Conservation (phyloP, 2,888 invertebrate genomes). For the Gymnosoma rotundatum region DNA sequence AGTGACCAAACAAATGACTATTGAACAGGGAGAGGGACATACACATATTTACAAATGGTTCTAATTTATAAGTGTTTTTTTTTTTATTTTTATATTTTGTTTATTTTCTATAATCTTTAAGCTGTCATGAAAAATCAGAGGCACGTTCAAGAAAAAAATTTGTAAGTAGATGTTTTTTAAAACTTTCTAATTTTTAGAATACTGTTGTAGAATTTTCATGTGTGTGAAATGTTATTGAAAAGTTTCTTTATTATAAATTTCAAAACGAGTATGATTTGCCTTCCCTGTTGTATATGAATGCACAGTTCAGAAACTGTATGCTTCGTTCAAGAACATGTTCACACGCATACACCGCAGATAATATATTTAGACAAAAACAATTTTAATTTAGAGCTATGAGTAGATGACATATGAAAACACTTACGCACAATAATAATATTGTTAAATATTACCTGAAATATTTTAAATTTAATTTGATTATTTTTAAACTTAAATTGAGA, state of each 20-base stretch:
- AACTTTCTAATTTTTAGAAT: neutral
- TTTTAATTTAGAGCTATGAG: too few species aligned
- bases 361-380: too few species aligned
- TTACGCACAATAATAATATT: too few species aligned
- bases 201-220: neutral
- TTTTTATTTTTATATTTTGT: too few species aligned
- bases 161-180: conserved; percentile 5
- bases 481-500: too few species aligned
- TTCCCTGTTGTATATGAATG: conserved; percentile 17
- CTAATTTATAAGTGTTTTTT: too few species aligned
- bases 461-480: too few species aligned
- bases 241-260: neutral
- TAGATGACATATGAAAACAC: too few species aligned
- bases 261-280: neutral
- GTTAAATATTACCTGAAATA: too few species aligned
- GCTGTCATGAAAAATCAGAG: conserved; percentile 47
- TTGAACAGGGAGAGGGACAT: neutral
- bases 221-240: neutral
- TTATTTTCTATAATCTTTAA: conserved; percentile 38
- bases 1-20: conserved; percentile 31
- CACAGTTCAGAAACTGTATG: conserved; percentile 12
- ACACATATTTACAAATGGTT: conserved; percentile 12
- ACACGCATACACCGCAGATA: too few species aligned
- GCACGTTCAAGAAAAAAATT: conserved; percentile 42
- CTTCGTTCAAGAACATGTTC: too few species aligned